Conservation (phyloP, 1,140 invertebrate species). For the Tenebrio molitor region DNA sequence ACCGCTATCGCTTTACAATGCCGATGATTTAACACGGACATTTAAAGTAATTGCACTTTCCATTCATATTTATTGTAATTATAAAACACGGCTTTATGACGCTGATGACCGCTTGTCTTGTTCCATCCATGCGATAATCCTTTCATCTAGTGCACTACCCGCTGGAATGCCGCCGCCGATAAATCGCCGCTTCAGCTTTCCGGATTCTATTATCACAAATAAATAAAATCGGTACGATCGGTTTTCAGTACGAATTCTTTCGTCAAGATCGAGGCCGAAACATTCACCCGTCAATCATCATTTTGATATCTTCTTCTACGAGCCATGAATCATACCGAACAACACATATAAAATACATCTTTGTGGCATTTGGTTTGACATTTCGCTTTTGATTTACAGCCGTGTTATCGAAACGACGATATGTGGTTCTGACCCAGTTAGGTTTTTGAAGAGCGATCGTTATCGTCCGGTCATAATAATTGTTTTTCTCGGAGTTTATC, state of each 20-base stretch:
- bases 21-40: constrained; percentile 35
- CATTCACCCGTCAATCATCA: constrained; percentile 16
- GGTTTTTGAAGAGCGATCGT: neutral
- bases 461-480: neutral
- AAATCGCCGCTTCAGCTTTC: neutral
- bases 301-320: constrained; percentile 16
- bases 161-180: constrained; percentile 8
- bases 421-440: constrained; percentile 2
- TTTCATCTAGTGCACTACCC: constrained; percentile 14
- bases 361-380: constrained; percentile 3
- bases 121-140: constrained; percentile 37
- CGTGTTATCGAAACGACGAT: constrained; percentile 1
- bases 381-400: constrained; percentile 21
- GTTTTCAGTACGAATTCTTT: neutral
- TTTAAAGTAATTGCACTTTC: constrained; percentile 39
- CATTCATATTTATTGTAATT: constrained; percentile 38
- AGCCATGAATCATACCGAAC: neutral
- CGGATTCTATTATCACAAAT: constrained; percentile 1
- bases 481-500: constrained; percentile 9
- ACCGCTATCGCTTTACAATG: constrained; percentile 39
- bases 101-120: constrained; percentile 38
- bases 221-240: too few species aligned
- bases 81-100: constrained; percentile 32
- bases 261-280: neutral
- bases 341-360: constrained; percentile 4